Base-by-base conservation (phyloP, 2,113 vertebrate genomes). In the Oryzias curvinotus region DNA sequence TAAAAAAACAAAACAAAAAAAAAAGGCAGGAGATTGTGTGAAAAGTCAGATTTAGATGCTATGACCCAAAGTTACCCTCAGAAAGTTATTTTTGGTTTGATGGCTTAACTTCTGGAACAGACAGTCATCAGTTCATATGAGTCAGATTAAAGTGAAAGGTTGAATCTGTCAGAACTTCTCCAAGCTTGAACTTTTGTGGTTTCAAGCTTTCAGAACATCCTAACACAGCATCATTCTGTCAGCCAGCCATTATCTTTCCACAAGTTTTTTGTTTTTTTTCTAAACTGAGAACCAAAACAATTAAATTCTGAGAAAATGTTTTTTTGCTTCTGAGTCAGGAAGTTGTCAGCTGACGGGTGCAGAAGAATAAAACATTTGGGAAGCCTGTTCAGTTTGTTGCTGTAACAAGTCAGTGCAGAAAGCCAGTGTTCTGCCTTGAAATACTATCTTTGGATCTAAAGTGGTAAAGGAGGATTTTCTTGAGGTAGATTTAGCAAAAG, bases 21-120 rank as follows among this genome's bases (percentile, higher is more conserved):
- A 47, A 5, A 49, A 41, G 46, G 41, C 58, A 49, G 57, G 5
- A 25, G 43, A 43, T 17, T 57, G 68, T 57, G 55, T 67, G 45
- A 45, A 56, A 41, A 54, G 49, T 36, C 30, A 50, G 57, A 43
- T 52, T 48, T 25, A 14, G 8, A 14, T 21, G 15, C n/a, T 60
- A 7, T 74, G 80, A 80, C 65, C 67, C 1, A 57, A 56, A 55
- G 70, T 78, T 76, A 80, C 81, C 73, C 21, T 44, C 25, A 18
- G 21, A 36, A 65, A 12, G n/a, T 48, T 18, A 10, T 48, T 45
- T 43, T 14, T 52, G 28, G 6, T 52, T 77, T 59, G 15, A 62
- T 82, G 71, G 75, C 61, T 48, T 80, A 58, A 65, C 4, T 42
- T 28, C 14, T 44, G 7, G 1, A 49, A 62, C 10, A 41, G 16